Evolutionary conservation across 2,888 invertebrate species (phyloP), one percentile per base, ranked within the genome.

Genomic region (Mythimna lalbum): DNA sequence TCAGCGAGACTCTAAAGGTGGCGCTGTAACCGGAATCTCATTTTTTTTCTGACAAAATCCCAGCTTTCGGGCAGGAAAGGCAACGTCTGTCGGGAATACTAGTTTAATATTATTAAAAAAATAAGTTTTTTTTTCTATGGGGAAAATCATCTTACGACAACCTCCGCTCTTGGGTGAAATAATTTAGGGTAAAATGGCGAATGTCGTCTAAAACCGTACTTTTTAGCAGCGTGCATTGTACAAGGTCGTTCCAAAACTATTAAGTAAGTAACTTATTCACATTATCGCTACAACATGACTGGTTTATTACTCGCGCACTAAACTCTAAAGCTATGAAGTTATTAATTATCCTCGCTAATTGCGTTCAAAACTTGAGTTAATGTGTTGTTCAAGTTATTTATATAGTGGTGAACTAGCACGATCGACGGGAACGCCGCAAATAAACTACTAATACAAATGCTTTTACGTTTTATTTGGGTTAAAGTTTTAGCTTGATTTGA

Each of bases 381-480:
- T 87, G 83, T 86, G 84, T 85, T 82, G 81, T 85, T 85, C 72
- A 78, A 83, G 82, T 83, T 86, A 85, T 86, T 84, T 85, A 84
- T 82, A 73, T 84, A 81, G 78, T 80, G 82, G 74, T 57, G 56
- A 85, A 82, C 67, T 76, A 80, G 60, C 57, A 63, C 78, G 85
- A 85, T 84, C 73, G 77, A 81, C 74, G 65, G 57, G 52, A 52
- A 33, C 39, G 49, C 61, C 60, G 69, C 71, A 65, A 79, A 76
- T 80, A 69, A 71, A 77, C 61, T 71, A 39, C 19, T 33, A 47
- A 57, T 78, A 39, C 7, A 61, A 61, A 69, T 21, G 33, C 12
- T 63, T 62, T 47, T 39, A 65, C 12, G 33, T 63, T 74, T 60
- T 55, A 47, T 19, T 62, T 27, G 17, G 14, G 14, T 39, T 47